These are phyloP conservation scores for Acronicta leporina DNA, from an alignment of 2,888 invertebrate genomes.

Conservation along the genomic window DNA sequence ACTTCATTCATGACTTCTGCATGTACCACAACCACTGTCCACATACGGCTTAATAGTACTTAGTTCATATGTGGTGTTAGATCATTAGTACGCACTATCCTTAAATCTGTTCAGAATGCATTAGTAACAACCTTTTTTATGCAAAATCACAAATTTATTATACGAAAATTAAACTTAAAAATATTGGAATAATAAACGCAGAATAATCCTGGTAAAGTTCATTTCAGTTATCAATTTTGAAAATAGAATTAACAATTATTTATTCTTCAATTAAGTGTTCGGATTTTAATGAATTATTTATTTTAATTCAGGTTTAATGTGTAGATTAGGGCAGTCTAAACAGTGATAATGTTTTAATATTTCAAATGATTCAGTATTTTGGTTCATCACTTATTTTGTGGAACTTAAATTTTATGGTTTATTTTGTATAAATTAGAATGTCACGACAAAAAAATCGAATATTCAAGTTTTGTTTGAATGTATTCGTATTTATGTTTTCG, in stretches of 20 bases:
- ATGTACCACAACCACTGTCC: slow-evolving; percentile 58
- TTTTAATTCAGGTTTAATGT: slow-evolving; percentile 4
- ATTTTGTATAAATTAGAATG: too few relatives aligned
- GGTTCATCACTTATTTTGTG: slow-evolving; percentile 5
- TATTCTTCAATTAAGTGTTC: slow-evolving; percentile 12
- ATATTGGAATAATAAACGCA: slow-evolving; percentile 12
- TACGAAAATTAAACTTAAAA: slow-evolving; percentile 10
- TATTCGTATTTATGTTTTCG: background rate
- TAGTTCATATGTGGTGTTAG: slow-evolving; percentile 21
- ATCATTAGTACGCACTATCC: slow-evolving; percentile 8
- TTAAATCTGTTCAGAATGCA: slow-evolving; percentile 18
- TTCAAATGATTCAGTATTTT: slow-evolving; percentile 6
- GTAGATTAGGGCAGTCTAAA: slow-evolving; percentile 26
- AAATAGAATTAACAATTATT: slow-evolving; percentile 8
- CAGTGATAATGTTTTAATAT: slow-evolving; percentile 18
- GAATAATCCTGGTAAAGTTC: background rate
- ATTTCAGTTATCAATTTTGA: slow-evolving; percentile 11
- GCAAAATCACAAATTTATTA: background rate
- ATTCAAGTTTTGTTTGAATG: too few relatives aligned
- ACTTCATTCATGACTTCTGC: slow-evolving; percentile 55
- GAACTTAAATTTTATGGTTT: background rate
- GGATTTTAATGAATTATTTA: slow-evolving; percentile 24
- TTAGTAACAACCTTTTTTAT: background rate
- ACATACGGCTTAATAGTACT: slow-evolving; percentile 37
- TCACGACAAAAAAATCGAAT: too few relatives aligned